Conservation (phyloP, 2,888 invertebrate species). For the Abrostola tripartita region DNA sequence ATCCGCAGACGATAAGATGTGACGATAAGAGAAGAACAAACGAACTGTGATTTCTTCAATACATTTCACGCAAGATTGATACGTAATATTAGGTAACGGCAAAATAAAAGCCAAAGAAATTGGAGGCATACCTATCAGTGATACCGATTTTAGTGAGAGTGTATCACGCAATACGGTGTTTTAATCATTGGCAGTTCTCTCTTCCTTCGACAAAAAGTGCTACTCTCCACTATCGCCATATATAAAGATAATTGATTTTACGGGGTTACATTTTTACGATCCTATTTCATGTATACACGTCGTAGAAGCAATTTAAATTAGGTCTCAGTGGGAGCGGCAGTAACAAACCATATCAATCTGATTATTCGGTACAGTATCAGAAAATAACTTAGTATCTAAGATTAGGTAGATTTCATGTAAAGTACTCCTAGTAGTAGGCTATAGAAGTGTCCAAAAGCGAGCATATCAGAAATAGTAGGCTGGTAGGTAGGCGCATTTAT, state of each 20-base stretch:
- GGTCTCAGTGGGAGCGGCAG: background rate
- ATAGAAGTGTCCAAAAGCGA: too few relatives aligned
- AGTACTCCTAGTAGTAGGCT: too few relatives aligned
- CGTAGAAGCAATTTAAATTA: constrained; percentile 1
- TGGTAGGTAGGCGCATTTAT: too few relatives aligned
- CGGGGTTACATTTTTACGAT: constrained; percentile 21
- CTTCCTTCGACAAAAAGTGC: constrained; percentile 1
- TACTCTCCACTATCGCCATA: background rate
- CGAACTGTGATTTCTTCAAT: constrained; percentile 18
- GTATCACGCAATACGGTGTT: constrained; percentile 35
- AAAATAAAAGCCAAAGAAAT: constrained; percentile 20
- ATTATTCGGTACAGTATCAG: too few relatives aligned
- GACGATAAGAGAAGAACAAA: constrained; percentile 25
- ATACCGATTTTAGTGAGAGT: constrained; percentile 9
- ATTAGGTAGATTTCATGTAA: too few relatives aligned
- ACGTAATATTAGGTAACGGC: constrained; percentile 43
- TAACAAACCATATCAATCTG: background rate
- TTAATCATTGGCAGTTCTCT: constrained; percentile 9
- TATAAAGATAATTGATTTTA: constrained; percentile 36
- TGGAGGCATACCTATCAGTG: constrained; percentile 22
- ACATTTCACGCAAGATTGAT: constrained; percentile 11
- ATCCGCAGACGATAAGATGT: constrained; percentile 22
- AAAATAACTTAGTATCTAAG: too few relatives aligned
- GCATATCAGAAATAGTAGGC: too few relatives aligned
- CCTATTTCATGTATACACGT: constrained; percentile 22